Percentiles rank a stretch among this genome's conserved stretches.
Conservation (phyloP, 2,888 invertebrate species). For the Heliconius erato region DNA sequence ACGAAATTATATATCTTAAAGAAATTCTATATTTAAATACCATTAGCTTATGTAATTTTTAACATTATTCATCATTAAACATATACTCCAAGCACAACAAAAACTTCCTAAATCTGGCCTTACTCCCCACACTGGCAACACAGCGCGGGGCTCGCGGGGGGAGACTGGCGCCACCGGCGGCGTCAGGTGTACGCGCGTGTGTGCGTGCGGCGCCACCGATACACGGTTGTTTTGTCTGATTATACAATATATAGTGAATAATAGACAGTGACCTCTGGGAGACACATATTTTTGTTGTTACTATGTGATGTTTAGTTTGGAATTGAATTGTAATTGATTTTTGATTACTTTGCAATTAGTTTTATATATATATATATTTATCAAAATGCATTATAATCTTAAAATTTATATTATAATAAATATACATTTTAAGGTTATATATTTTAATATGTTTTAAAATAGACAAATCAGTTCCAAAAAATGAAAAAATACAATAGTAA, state of each 20-base stretch:
- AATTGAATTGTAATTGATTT: not conserved
- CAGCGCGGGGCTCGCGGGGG: slow-evolving; percentile 57
- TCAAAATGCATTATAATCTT: not conserved
- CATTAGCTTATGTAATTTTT: not conserved
- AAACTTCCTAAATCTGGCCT: slow-evolving; percentile 50
- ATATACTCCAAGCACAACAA: not conserved
- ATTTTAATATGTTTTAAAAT: not conserved
- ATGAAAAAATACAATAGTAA: too few species aligned
- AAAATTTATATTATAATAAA: too few species aligned
- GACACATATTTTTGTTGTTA: slow-evolving; percentile 39
- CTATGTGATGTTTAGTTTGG: not conserved
- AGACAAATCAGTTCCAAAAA: not conserved
- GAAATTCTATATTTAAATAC: not conserved
- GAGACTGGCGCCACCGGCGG: slow-evolving; percentile 81
- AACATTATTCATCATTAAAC: not conserved
- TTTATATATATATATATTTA: not conserved
- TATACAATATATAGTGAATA: slow-evolving; percentile 41
- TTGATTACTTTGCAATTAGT: not conserved
- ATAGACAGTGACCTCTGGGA: slow-evolving; percentile 53
- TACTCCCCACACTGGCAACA: slow-evolving; percentile 58
- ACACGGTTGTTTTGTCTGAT: slow-evolving; percentile 53
- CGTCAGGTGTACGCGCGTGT: slow-evolving; percentile 83
- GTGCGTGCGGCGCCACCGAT: slow-evolving; percentile 83
- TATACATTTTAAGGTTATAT: not conserved
- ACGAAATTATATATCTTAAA: not conserved